These are phyloP conservation scores for Dendrolimus punctatus DNA, from an alignment of 1,140 invertebrate species.

Conservation along the genomic window DNA sequence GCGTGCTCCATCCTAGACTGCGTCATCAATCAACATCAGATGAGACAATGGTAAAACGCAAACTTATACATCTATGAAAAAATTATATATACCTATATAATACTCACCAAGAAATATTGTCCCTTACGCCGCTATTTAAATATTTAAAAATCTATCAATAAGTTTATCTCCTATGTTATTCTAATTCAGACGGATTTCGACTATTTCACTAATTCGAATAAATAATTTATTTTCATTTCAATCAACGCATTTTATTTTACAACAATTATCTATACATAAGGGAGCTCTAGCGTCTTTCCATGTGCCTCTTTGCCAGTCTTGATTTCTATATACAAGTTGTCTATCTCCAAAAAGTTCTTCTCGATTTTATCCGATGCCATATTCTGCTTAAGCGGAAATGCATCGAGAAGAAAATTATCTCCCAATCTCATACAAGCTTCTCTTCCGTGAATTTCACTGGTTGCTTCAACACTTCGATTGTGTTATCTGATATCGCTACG, in stretches of 20 bases:
- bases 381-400: conserved; percentile 38
- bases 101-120: conserved; percentile 7
- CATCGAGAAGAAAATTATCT: conserved; percentile 39
- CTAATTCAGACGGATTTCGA: conserved; percentile 51
- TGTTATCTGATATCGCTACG: conserved; percentile 22
- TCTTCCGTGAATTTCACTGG: conserved; percentile 62
- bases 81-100: background rate
- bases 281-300: too few species aligned
- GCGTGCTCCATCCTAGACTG: too few species aligned
- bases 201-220: conserved; percentile 17
- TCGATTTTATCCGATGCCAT: conserved; percentile 26
- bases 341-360: background rate
- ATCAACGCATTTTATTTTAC: conserved; percentile 19
- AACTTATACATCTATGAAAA: too few species aligned
- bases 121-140: conserved; percentile 4
- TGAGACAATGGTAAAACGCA: too few species aligned
- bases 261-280: conserved; percentile 19
- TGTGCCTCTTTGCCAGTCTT: too few species aligned
- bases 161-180: conserved; percentile 10
- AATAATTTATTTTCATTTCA: background rate
- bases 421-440: conserved; percentile 64
- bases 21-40: too few species aligned
- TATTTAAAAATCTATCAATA: conserved; percentile 3
- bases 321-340: too few species aligned
- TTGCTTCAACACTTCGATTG: conserved; percentile 34